A percentile compares a stretch with the other conserved stretches of the same genome.
Conservation (phyloP, 2,113 vertebrate species). For the Barnardius zonarius region DNA sequence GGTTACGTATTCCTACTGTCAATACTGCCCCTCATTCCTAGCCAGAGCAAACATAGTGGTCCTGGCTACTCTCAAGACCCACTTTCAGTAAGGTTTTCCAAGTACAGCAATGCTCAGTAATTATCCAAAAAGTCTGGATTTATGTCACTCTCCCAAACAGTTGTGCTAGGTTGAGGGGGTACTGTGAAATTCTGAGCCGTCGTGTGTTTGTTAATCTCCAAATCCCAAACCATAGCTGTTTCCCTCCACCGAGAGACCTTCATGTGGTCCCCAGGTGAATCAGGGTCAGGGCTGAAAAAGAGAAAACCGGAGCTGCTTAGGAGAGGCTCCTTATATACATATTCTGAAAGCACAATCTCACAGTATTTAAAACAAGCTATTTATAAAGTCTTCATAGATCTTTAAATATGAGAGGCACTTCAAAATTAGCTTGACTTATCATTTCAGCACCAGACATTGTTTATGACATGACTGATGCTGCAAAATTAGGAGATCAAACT, state of each 20-base stretch:
- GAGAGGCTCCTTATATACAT: background rate
- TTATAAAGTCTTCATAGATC: conserved; percentile 35
- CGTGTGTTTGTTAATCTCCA: background rate
- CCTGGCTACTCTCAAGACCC: background rate
- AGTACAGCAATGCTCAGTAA: background rate
- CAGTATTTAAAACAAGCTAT: conserved; percentile 39
- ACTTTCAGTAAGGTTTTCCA: background rate
- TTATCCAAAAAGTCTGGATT: background rate
- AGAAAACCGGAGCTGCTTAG: conserved; percentile 1
- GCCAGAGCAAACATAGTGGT: background rate
- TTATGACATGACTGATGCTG: background rate
- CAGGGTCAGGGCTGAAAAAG: background rate
- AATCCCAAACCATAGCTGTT: background rate
- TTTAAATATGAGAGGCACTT: conserved; percentile 17
- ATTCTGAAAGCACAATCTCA: background rate
- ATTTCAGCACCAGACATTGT: background rate
- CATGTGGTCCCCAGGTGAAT: background rate
- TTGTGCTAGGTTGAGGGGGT: background rate
- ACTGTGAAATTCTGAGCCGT: background rate
- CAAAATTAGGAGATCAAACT: background rate
- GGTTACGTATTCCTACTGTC: background rate
- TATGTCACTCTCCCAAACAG: background rate
- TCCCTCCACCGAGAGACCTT: background rate
- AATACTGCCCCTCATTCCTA: background rate
- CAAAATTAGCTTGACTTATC: background rate